Evolutionary conservation across 2,113 vertebrate species (phyloP), one percentile per base, ranked within the genome.

Genomic region (Leptobrachium ailaonicum): DNA sequence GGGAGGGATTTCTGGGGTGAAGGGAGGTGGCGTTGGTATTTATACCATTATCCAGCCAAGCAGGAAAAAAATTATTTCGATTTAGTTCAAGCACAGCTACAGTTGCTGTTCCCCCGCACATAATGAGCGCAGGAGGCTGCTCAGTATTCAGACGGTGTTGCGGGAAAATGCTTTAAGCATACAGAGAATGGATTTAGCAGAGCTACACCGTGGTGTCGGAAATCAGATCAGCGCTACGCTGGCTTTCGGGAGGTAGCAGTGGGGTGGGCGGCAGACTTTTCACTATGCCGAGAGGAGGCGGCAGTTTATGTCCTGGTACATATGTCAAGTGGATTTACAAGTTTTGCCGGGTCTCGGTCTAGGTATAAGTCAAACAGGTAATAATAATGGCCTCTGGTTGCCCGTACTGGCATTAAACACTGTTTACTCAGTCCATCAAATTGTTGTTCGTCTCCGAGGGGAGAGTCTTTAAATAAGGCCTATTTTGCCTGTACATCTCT

Each of bases 61-160:
- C 84, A 71, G 77, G 85, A 88, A 89, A 86, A 86, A 80, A 85
- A 84, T 41, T 20, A 7, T 87, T 89, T 90, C 84, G 78, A 88
- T 92, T 87, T 89, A 87, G 85, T 62, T 86, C 86, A 85, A 84
- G 89, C 86, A 87, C 86, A 84, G 89, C 90, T 90, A 89, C 88
- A 82, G 69, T 84, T 75, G 80, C 87, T 85, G 72, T 86, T 86
- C 91, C 77, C 64, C 89, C 88, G 86, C 91, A 54, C 88, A 89
- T 92, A 93, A 93, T 92, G 91, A 91, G 91, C 89, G 92, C 90
- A 84, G 91, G 89, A 88, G 92, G 90, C 90, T 80, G 88, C 42
- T 62, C 71, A 75, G 88, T 85, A 89, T 92, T 93, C 92, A 89
- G 89, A 79, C 88, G 89, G 90, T 93, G 92, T 94, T 92, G 94